phyloP scores from a whole-genome alignment of 2,113 vertebrate species.

The Ascaphus truei region DNA sequence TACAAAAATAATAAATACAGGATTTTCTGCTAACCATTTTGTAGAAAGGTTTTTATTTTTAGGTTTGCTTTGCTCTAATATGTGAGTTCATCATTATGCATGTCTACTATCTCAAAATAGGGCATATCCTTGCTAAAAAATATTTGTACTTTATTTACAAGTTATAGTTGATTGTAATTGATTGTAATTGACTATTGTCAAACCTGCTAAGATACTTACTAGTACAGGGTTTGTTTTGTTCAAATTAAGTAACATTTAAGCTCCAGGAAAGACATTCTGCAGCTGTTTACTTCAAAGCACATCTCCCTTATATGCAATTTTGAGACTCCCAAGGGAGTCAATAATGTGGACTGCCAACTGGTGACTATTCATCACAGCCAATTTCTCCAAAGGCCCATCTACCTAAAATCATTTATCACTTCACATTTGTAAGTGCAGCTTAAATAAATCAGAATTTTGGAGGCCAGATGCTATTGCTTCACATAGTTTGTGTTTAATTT shows the following conservation, averaged over 20 bases:
- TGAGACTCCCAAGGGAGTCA: slow-evolving; percentile 38
- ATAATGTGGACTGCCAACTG: slow-evolving; percentile 47
- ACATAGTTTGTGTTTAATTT: slow-evolving; percentile 47
- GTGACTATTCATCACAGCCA: slow-evolving; percentile 43
- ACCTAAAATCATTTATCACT: slow-evolving; percentile 54
- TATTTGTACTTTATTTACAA: no score
- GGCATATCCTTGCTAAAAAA: no score
- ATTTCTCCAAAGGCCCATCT: slow-evolving; percentile 36
- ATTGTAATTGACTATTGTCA: not conserved
- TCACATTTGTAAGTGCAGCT: slow-evolving; percentile 40
- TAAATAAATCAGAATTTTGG: slow-evolving; percentile 54
- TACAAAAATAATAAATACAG: no score
- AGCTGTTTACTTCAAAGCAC: slow-evolving; percentile 47
- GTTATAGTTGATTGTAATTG: no score
- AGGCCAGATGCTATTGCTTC: slow-evolving; percentile 45
- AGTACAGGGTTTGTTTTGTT: not conserved
- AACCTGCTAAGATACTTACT: not conserved
- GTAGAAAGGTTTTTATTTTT: no score
- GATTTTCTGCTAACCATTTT: no score
- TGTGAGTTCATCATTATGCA: no score
- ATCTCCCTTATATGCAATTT: slow-evolving; percentile 41
- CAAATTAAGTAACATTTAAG: not conserved
- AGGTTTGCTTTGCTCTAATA: no score
- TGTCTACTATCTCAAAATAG: no score
- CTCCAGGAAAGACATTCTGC: slow-evolving; percentile 43